Conservation (phyloP, 1,140 invertebrate genomes). For the Hyposmocoma kahamanoa region DNA sequence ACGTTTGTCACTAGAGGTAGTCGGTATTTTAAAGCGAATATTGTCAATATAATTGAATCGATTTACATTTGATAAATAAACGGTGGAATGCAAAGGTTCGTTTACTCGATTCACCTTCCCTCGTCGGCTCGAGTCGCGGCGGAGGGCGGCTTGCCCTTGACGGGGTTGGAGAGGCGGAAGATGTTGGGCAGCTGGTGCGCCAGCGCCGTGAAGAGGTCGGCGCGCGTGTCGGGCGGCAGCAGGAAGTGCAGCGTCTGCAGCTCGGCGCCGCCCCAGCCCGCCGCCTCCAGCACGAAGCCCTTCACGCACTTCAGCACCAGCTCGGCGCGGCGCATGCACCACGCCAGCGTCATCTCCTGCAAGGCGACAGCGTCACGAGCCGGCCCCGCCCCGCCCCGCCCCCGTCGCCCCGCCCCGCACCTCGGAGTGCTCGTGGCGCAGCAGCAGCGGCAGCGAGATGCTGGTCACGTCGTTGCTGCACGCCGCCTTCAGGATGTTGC, state of each 20-base stretch:
- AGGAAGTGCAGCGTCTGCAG: conserved; percentile 82
- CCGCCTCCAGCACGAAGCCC: conserved; percentile 99
- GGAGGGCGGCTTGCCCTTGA: neutral
- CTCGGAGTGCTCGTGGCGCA: conserved; percentile 96
- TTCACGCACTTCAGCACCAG: conserved; percentile 98
- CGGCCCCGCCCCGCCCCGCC: no score
- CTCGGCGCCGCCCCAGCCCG: conserved; percentile 92
- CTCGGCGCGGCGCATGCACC: conserved; percentile 97
- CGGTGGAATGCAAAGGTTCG: no score
- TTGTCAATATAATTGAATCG: no score
- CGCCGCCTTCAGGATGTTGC: conserved; percentile 96
- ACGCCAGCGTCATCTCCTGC: conserved; percentile 95
- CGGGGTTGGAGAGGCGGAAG: neutral
- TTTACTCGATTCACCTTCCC: no score
- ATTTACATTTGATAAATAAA: no score
- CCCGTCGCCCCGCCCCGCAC: conserved; percentile 73
- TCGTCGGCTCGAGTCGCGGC: no score
- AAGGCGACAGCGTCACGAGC: no score
- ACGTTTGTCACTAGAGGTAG: no score
- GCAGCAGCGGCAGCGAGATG: conserved; percentile 92
- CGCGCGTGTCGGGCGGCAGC: conserved; percentile 85
- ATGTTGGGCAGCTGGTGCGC: conserved; percentile 68
- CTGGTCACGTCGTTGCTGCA: conserved; percentile 95
- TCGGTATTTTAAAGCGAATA: no score
- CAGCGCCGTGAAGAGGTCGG: conserved; percentile 88